Conservation (phyloP, 2,113 vertebrate species). For the Oreochromis aureus region DNA sequence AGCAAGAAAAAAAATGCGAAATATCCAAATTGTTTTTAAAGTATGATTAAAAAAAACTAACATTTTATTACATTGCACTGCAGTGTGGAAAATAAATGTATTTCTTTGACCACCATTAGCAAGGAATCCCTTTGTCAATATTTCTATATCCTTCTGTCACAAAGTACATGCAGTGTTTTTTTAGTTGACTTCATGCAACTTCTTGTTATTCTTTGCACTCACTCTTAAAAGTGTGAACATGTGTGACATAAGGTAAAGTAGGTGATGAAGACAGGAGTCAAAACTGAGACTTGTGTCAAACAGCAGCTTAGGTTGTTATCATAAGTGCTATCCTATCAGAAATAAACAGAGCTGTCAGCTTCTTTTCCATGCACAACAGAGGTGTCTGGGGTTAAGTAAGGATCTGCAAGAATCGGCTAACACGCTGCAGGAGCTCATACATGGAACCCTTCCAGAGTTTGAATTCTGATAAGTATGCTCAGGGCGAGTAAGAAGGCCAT, state of each 20-base stretch:
- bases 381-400: constrained; percentile 68
- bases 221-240: constrained; percentile 58
- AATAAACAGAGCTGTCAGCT: constrained; percentile 67
- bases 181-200: not conserved
- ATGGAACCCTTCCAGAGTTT: not conserved
- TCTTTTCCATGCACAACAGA: constrained; percentile 58
- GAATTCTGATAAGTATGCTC: constrained; percentile 16
- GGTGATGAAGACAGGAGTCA: constrained; percentile 58
- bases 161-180: not conserved
- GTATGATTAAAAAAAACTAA: not conserved
- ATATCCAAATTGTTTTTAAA: not conserved
- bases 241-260: constrained; percentile 68
- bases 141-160: not conserved
- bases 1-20: not conserved
- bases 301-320: constrained; percentile 49
- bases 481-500: not conserved
- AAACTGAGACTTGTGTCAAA: constrained; percentile 58
- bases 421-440: constrained; percentile 35
- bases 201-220: constrained; percentile 3
- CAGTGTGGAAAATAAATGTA: not conserved
- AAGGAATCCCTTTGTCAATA: not conserved
- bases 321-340: constrained; percentile 44
- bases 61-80: not conserved
- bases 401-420: constrained; percentile 56
- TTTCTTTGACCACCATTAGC: not conserved